phyloP scores from a whole-genome alignment of 2,888 invertebrate species.

The Zhuqinia jingwanae region DNA sequence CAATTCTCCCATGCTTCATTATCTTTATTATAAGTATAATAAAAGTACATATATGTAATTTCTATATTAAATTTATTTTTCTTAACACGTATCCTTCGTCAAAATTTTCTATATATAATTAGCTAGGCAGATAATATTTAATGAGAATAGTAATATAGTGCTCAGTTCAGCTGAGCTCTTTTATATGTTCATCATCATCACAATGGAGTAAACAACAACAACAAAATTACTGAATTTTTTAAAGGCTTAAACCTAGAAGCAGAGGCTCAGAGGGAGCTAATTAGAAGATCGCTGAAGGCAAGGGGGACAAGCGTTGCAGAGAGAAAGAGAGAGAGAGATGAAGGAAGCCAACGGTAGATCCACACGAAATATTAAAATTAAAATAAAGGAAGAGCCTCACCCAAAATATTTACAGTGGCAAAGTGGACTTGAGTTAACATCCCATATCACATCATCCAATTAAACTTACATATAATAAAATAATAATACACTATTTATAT shows the following conservation, averaged over 20 bases:
- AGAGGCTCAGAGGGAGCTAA: constrained; percentile 59
- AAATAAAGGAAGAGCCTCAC: constrained; percentile 50
- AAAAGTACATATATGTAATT: background rate
- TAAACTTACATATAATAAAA: background rate
- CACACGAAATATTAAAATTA: too few species aligned
- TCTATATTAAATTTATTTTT: constrained; percentile 27
- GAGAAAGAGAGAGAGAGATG: constrained; percentile 39
- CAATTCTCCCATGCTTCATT: constrained; percentile 26
- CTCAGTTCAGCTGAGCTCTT: too few species aligned
- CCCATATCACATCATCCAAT: constrained; percentile 6
- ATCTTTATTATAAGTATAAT: background rate
- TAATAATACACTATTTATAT: background rate
- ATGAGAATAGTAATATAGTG: too few species aligned
- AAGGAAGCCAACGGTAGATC: constrained; percentile 17
- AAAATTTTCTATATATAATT: background rate
- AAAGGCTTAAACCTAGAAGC: constrained; percentile 46
- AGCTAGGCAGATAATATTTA: too few species aligned
- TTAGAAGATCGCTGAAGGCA: constrained; percentile 59
- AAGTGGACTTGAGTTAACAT: constrained; percentile 21
- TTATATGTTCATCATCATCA: background rate
- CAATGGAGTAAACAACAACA: constrained; percentile 53
- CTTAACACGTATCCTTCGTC: background rate
- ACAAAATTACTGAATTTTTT: constrained; percentile 54
- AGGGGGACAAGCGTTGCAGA: constrained; percentile 37
- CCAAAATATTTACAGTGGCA: constrained; percentile 63